Evolutionary conservation across 2,888 invertebrate species (phyloP), one percentile per base, ranked within the genome.

Genomic region (Aspidiotus destructor): DNA sequence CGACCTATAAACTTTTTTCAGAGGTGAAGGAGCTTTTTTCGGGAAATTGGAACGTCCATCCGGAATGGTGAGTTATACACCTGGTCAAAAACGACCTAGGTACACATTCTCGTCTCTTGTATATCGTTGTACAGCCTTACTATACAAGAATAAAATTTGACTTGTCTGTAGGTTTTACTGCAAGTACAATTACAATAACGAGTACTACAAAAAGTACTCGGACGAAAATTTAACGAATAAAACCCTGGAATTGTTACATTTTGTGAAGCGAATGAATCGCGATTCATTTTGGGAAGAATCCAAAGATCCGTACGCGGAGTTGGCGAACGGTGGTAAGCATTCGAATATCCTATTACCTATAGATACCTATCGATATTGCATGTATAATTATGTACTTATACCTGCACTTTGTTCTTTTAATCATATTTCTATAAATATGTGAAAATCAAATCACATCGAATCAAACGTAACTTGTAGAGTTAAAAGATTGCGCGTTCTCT

Each of bases 21-120:
- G 64, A 40, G 15, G 54, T 57, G 5, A 28, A 16, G 1, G 65
- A 65, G 13, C 17, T 65, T 48, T 65, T 65, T 16, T 58, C 58
- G 2, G 84, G 84, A 72, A 85, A 87, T 73, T 91, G 91, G 90
- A 88, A 86, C 76, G 85, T 92, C 62, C 93, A 93, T 80, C 92
- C 92, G 62, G 87, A 92, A 75, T 93, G 92, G 92, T 89, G 77
- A 78, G 75, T 72, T 17, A 28, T 28, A 28, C 28, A 28, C 28
- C 28, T 3, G 28, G 28, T 28, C 28, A 5, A 28, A 28, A 28
- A 28, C 1, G 28, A 28, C 28, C 28, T 28, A n/a, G n/a, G n/a
- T n/a, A 3, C 28, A 28, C 5, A 28, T 3, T 28, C 28, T 28
- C 28, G 28, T 28, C 28, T 28, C 28, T 5, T 3, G n/a, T n/a